Percentiles rank a stretch among this genome's conserved stretches.
These are phyloP conservation scores for Crematogaster levior DNA, from an alignment of 2,888 invertebrate species.

Conservation along the genomic window DNA sequence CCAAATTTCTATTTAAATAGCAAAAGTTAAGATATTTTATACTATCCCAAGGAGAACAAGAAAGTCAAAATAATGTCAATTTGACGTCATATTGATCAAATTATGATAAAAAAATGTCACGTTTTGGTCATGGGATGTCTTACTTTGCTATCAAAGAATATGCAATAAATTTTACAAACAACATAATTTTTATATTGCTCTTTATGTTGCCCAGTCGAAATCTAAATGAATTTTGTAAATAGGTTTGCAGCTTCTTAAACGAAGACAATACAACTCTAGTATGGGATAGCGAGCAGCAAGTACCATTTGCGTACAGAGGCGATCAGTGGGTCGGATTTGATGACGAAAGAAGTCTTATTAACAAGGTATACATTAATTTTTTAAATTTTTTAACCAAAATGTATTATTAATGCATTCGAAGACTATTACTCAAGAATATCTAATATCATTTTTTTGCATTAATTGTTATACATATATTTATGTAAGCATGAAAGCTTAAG, in stretches of 20 bases:
- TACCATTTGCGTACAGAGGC: conserved; percentile 96
- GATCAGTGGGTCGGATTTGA: conserved; percentile 98
- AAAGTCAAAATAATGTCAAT: too few species aligned
- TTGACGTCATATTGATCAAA: too few species aligned
- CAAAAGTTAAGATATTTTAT: neutral
- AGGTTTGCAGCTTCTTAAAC: conserved; percentile 95
- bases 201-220: neutral
- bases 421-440: neutral
- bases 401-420: neutral
- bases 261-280: conserved; percentile 96
- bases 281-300: conserved; percentile 98
- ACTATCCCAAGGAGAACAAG: too few species aligned
- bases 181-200: neutral
- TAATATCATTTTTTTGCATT: neutral
- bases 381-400: neutral
- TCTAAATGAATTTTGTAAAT: conserved; percentile 37
- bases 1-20: neutral
- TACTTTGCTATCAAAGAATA: neutral
- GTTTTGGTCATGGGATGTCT: too few species aligned
- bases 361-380: conserved; percentile 89
- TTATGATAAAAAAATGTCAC: too few species aligned
- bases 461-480: neutral
- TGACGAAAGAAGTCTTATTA: conserved; percentile 95
- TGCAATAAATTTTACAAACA: neutral
- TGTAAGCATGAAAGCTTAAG: neutral